Evolutionary conservation across 2,888 invertebrate genomes (phyloP).

Genomic region (Smittia sp.): DNA sequence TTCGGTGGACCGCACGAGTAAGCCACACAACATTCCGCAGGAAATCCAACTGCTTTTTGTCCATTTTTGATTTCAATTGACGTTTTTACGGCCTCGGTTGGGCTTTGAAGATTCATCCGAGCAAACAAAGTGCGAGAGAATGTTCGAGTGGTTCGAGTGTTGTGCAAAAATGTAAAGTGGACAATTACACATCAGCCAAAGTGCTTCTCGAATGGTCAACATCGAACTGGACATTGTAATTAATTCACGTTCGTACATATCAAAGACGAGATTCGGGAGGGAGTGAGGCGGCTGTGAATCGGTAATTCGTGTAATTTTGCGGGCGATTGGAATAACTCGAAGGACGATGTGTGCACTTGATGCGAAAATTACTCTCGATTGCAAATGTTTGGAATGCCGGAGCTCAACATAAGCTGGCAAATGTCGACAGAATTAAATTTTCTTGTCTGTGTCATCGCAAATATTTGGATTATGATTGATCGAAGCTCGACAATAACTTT

Average conservation of each 20-base stretch:
- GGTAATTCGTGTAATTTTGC: neutral
- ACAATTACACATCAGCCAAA: slow-evolving; percentile 21
- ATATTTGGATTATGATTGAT: neutral
- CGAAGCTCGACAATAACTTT: neutral
- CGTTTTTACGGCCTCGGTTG: slow-evolving; percentile 25
- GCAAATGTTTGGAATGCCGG: neutral
- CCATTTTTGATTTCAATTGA: slow-evolving; percentile 41
- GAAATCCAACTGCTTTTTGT: slow-evolving; percentile 42
- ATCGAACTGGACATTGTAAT: slow-evolving; percentile 35
- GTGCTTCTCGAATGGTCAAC: slow-evolving; percentile 33
- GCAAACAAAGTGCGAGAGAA: neutral
- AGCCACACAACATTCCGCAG: slow-evolving; percentile 44
- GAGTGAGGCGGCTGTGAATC: neutral
- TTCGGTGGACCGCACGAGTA: slow-evolving; percentile 21
- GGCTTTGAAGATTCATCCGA: slow-evolving; percentile 5
- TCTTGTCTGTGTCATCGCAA: neutral
- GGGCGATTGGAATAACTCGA: no score
- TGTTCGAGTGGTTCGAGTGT: neutral
- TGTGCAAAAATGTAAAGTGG: slow-evolving; percentile 29
- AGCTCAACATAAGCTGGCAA: neutral
- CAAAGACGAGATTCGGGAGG: neutral
- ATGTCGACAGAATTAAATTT: no score
- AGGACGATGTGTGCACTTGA: neutral
- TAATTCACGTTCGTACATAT: slow-evolving; percentile 26
- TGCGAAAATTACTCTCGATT: neutral